These are phyloP conservation scores for Apis dorsata DNA, from an alignment of 1,140 invertebrate genomes.

Conservation along the genomic window DNA sequence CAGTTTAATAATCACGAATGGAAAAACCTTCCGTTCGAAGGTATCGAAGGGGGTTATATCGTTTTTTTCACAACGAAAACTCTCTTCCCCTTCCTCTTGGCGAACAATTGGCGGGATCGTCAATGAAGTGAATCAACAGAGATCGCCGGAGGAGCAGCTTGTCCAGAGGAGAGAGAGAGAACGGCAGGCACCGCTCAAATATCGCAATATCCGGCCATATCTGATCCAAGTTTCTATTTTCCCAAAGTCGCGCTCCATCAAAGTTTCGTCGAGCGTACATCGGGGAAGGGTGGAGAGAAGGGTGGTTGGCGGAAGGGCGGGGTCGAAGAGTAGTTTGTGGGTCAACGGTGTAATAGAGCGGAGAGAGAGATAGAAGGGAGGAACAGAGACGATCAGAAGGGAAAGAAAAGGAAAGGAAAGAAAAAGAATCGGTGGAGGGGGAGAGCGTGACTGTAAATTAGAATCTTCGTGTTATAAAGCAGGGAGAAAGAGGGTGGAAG, in stretches of 20 bases:
- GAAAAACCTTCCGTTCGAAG: background rate
- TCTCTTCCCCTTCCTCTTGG: background rate
- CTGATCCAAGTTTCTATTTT: slow-evolving; percentile 65
- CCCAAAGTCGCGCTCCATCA: slow-evolving; percentile 60
- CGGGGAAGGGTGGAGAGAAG: background rate
- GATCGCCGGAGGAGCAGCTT: background rate
- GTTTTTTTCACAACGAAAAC: background rate
- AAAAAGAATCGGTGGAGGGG: background rate
- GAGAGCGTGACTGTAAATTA: slow-evolving; percentile 60
- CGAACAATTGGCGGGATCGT: background rate
- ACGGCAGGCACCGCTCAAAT: slow-evolving; percentile 33
- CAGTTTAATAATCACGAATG: background rate
- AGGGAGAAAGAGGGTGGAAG: background rate
- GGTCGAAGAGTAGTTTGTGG: slow-evolving; percentile 26
- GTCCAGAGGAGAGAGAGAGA: background rate
- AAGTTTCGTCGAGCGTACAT: slow-evolving; percentile 53
- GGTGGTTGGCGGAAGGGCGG: background rate
- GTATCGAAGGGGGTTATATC: too few species aligned
- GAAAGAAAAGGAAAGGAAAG: background rate
- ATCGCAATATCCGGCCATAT: slow-evolving; percentile 61
- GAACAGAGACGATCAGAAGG: background rate
- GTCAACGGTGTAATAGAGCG: slow-evolving; percentile 41
- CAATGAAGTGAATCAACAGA: slow-evolving; percentile 9
- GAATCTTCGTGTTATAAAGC: slow-evolving; percentile 49
- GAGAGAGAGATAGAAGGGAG: background rate